Conservation (phyloP, 2,888 invertebrate genomes). For the Hymenopus coronatus region DNA sequence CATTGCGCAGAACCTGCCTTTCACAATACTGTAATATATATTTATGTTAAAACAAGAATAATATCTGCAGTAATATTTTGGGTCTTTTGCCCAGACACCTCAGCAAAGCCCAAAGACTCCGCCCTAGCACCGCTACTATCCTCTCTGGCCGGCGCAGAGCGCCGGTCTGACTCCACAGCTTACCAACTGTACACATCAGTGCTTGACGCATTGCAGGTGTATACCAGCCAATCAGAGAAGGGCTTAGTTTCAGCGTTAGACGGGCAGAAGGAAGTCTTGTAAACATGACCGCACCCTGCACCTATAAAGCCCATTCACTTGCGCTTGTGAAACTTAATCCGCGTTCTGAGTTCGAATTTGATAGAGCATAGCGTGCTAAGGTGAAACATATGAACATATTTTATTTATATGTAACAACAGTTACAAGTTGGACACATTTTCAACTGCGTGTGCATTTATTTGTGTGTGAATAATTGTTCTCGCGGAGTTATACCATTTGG, state of each 20-base stretch:
- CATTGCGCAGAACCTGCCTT: background rate
- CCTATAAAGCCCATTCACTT: constrained; percentile 64
- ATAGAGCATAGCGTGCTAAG: constrained; percentile 26
- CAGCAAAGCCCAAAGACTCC: constrained; percentile 14
- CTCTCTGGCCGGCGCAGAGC: constrained; percentile 27
- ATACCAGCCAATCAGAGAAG: constrained; percentile 73
- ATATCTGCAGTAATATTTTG: constrained; percentile 19
- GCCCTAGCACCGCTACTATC: constrained; percentile 25
- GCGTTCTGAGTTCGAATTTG: constrained; percentile 35
- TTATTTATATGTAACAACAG: constrained; percentile 25
- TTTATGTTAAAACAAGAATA: background rate
- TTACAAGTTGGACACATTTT: constrained; percentile 26
- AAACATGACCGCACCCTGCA: constrained; percentile 70
- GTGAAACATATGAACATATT: constrained; percentile 30
- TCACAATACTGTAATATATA: background rate
- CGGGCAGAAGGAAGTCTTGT: constrained; percentile 59
- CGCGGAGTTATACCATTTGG: constrained; percentile 35
- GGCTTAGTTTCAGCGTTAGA: constrained; percentile 48
- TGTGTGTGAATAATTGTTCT: constrained; percentile 30
- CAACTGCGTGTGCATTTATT: constrained; percentile 28
- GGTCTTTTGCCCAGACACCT: background rate
- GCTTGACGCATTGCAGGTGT: constrained; percentile 86
- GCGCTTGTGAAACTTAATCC: constrained; percentile 59
- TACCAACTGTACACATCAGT: constrained; percentile 37
- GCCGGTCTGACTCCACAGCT: constrained; percentile 29